These are phyloP conservation scores for Pammene aurita DNA, from an alignment of 2,888 invertebrate genomes.

Conservation along the genomic window DNA sequence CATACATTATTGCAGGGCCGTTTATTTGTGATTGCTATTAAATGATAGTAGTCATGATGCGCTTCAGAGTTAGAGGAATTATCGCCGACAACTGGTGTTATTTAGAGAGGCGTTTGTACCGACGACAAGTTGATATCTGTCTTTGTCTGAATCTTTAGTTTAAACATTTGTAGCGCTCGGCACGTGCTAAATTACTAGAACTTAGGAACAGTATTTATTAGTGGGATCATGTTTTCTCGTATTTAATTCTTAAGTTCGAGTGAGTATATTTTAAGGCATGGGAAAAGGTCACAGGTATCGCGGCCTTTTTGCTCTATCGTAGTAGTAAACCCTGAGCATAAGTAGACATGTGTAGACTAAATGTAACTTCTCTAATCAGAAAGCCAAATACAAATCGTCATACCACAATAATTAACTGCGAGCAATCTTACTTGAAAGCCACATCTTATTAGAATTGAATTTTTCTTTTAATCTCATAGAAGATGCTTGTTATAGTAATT, in stretches of 20 bases:
- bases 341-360: too few relatives aligned
- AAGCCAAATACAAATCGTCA: too few relatives aligned
- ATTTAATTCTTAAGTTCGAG: not conserved
- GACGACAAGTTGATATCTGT: constrained; percentile 78
- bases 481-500: not conserved
- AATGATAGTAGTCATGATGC: constrained; percentile 69
- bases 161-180: constrained; percentile 70
- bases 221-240: constrained; percentile 14
- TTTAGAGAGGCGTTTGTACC: constrained; percentile 70
- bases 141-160: constrained; percentile 66
- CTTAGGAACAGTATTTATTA: constrained; percentile 22
- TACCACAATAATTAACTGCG: too few relatives aligned
- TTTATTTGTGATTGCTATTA: constrained; percentile 78
- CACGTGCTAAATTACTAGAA: constrained; percentile 51
- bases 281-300: too few relatives aligned
- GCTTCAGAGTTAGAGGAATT: constrained; percentile 61
- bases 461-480: not conserved
- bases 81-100: constrained; percentile 66
- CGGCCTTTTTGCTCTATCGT: too few relatives aligned
- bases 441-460: not conserved
- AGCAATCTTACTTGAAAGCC: too few relatives aligned
- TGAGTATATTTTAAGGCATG: not conserved
- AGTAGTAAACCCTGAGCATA: too few relatives aligned
- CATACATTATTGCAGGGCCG: constrained; percentile 54
- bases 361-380: too few relatives aligned